Evolutionary conservation across 1,140 invertebrate species (phyloP), one percentile per base, ranked within the genome.

Genomic region (Asobara japonica): DNA sequence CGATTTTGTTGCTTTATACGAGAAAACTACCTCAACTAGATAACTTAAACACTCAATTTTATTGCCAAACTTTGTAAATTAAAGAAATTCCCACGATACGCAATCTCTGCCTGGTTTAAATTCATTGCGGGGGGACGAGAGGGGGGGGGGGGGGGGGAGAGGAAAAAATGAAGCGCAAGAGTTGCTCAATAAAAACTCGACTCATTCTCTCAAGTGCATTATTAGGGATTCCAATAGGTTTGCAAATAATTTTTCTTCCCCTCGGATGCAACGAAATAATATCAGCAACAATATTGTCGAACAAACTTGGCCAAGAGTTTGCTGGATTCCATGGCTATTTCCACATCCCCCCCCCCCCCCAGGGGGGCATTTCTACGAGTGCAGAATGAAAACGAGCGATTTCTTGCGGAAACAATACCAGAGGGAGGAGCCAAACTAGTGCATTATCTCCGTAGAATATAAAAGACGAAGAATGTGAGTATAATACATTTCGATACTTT

Each of bases 401-500:
- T 56, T 27, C 18, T 27, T 20, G 5, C 20, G 4, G 2, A 4
- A 56, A 27, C 22, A 56, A 56, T 27, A 56, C 51, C 18, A 20
- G 1, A 27, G 51, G 18, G 45, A 51, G 18, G 51, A 8, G 1
- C 11, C 2, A 10, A 25, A 25, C 51, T 56, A 56, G 51, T 56
- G 51, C 51, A 4, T 69, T 61, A 31, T 25, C 7, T n/a, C 7
- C 22, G 45, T 11, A 18, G 56, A 60, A 69, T 69, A 69, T 69
- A 60, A 45, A 69, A 33, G 29, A 10, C 6, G 16, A 36, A 33
- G 51, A 69, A 60, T 61, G 27, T 60, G 51, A 69, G 61, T 69
- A 69, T 69, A 33, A 69, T 60, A 61, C 61, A 69, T 66, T 66
- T 41, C 65, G 65, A 69, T 61, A 56, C 25, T 25, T n/a, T 18